Percentiles rank a stretch among this genome's conserved stretches.
Evolutionary conservation across 2,888 invertebrate genomes (phyloP).

Genomic region (Sisyra terminalis): DNA sequence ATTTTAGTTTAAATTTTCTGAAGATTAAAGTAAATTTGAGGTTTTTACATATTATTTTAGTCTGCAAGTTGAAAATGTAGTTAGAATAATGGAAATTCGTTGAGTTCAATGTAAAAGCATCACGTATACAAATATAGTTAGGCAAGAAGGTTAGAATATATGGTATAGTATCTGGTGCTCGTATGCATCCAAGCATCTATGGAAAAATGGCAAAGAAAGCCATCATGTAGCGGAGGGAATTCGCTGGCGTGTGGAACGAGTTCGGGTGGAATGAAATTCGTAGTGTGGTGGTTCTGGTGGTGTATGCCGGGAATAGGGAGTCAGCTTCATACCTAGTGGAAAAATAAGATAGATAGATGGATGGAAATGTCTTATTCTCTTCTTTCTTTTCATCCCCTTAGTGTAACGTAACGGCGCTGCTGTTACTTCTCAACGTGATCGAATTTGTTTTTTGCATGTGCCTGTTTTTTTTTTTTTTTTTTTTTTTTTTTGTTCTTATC

Average conservation of each 20-base stretch:
- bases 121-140: no score
- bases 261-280: neutral
- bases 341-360: slow-evolving; percentile 26
- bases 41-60: no score
- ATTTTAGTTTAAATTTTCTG: no score
- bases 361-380: slow-evolving; percentile 19
- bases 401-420: neutral
- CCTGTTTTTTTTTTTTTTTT: neutral
- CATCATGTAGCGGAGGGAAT: slow-evolving; percentile 17
- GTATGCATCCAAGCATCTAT: slow-evolving; percentile 12
- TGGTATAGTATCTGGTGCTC: neutral
- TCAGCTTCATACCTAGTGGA: neutral
- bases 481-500: slow-evolving; percentile 1
- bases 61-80: no score
- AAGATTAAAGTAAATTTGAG: no score
- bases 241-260: neutral
- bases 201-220: slow-evolving; percentile 27
- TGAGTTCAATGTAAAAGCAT: no score
- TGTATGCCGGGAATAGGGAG: neutral
- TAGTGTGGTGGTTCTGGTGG: neutral
- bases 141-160: neutral
- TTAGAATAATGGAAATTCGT: no score
- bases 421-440: slow-evolving; percentile 8
- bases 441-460: slow-evolving; percentile 8
- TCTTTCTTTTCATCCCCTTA: slow-evolving; percentile 9